These are phyloP conservation scores for Melanotus villosus DNA, from an alignment of 2,888 invertebrate species.

Conservation along the genomic window DNA sequence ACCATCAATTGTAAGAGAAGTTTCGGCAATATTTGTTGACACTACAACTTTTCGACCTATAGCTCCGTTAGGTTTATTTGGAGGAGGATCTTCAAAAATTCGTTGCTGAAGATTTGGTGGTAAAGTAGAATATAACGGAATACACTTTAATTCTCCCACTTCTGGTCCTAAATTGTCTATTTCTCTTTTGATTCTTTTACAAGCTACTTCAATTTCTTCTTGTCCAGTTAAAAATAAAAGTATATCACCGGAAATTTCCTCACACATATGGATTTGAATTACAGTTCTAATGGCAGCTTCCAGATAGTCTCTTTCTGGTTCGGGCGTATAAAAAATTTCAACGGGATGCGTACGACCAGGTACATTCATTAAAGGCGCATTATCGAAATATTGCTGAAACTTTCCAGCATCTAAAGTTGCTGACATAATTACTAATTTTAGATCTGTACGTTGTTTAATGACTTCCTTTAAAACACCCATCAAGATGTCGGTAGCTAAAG, in stretches of 20 bases:
- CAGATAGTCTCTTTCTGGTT: conserved; percentile 97
- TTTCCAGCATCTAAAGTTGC: conserved; percentile 99
- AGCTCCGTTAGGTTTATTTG: conserved; percentile 84
- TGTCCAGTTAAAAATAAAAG: conserved; percentile 85
- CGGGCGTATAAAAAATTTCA: conserved; percentile 99
- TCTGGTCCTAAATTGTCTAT: conserved; percentile 95
- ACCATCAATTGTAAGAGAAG: conserved; percentile 98
- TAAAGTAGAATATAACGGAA: conserved; percentile 97
- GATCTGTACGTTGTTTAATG: conserved; percentile 89
- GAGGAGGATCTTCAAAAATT: conserved; percentile 97
- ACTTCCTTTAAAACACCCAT: conserved; percentile 99
- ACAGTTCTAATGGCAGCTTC: conserved; percentile 99
- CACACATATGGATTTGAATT: conserved; percentile 94
- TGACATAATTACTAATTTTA: conserved; percentile 99
- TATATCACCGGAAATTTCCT: conserved; percentile 93
- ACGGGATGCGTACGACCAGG: conserved; percentile 97
- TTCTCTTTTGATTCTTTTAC: conserved; percentile 96
- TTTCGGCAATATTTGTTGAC: conserved; percentile 99
- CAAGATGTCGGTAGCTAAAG: conserved; percentile 97
- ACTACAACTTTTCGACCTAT: conserved; percentile 91
- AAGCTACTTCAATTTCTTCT: conserved; percentile 98
- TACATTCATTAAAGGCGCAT: conserved; percentile 98
- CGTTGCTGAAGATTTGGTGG: conserved; percentile 97
- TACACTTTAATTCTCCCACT: conserved; percentile 97
- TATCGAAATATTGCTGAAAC: conserved; percentile 99